Conservation (phyloP, 2,888 invertebrate species). For the Pollenia amentaria region DNA sequence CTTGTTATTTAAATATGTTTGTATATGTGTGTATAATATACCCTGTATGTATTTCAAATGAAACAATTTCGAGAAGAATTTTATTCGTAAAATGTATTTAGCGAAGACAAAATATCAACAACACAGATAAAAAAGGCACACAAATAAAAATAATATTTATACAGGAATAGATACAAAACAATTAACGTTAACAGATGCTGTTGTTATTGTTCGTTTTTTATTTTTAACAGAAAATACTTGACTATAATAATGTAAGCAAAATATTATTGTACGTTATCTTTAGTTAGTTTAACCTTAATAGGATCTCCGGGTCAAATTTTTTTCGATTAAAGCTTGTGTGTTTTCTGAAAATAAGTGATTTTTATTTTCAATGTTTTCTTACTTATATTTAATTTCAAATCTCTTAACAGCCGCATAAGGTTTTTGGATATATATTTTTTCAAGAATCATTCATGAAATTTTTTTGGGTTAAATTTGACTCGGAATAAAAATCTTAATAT, state of each 20-base stretch:
- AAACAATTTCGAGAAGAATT: not conserved
- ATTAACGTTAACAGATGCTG: not conserved
- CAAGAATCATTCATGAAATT: no score
- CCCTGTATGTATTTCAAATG: not conserved
- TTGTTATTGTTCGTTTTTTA: not conserved
- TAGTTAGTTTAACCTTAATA: no score
- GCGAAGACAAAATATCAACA: not conserved
- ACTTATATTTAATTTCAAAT: no score
- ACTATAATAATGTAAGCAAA: slow-evolving; percentile 3
- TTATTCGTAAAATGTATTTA: not conserved
- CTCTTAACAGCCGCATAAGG: no score
- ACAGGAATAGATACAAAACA: not conserved
- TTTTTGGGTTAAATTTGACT: no score
- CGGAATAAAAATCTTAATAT: no score
- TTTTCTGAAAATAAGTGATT: no score
- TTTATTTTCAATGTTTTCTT: no score
- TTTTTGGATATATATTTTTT: no score
- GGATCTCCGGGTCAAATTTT: no score
- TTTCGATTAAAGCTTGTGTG: no score
- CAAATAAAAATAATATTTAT: not conserved
- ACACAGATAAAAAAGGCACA: not conserved
- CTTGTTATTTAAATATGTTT: not conserved
- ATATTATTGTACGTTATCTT: not conserved
- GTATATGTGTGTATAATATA: not conserved
- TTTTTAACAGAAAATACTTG: slow-evolving; percentile 11